Percentiles rank a stretch among this genome's conserved stretches.
These are phyloP conservation scores for Margarornis squamiger DNA, from an alignment of 2,797 vertebrate genomes.

Conservation along the genomic window DNA sequence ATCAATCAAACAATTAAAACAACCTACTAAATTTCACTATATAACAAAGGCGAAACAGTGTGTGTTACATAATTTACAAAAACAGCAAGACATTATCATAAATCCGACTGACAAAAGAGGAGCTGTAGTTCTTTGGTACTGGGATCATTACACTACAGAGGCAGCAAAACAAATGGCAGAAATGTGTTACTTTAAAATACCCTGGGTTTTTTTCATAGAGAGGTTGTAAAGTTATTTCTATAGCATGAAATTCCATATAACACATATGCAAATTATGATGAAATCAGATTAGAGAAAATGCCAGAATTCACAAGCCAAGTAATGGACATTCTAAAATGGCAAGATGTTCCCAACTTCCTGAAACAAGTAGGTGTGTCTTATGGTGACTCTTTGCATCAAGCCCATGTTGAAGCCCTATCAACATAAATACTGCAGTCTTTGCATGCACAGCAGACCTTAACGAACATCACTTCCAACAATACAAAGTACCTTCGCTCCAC, in stretches of 20 bases:
- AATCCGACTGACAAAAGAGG: conserved; percentile 69
- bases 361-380: conserved; percentile 13
- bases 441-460: not conserved
- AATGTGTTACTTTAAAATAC: conserved; percentile 13
- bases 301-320: not conserved
- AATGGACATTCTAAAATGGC: not conserved
- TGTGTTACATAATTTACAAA: conserved; percentile 76
- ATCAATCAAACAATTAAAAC: conserved; percentile 77
- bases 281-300: not conserved
- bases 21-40: conserved; percentile 72
- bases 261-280: not conserved
- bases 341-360: not conserved
- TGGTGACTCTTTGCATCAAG: not conserved
- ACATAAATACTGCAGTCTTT: conserved; percentile 15
- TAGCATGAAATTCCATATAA: not conserved
- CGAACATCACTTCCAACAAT: not conserved
- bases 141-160: conserved; percentile 50
- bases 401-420: not conserved
- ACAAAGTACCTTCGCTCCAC: conserved; percentile 16
- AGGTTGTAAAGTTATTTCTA: conserved; percentile 10
- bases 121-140: conserved; percentile 56
- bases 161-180: conserved; percentile 57
- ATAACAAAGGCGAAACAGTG: conserved; percentile 65
- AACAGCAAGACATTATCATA: conserved; percentile 67
- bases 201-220: not conserved